Percentiles rank a stretch among this genome's conserved stretches.
These are phyloP conservation scores for Pheosia gnoma DNA, from an alignment of 2,888 invertebrate genomes.

Conservation along the genomic window DNA sequence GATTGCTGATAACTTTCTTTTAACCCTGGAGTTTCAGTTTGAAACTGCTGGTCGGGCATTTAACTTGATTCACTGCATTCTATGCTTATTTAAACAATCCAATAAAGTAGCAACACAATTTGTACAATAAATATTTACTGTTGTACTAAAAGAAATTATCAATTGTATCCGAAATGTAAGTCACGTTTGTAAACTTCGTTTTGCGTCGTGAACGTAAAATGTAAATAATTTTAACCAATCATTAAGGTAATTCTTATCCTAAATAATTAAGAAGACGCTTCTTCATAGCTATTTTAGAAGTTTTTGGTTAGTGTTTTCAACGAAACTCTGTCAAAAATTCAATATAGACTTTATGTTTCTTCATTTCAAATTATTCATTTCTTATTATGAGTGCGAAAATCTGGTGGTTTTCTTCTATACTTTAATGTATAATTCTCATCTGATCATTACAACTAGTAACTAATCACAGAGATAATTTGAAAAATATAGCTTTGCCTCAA, in stretches of 20 bases:
- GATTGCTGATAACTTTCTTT: slow-evolving; percentile 81
- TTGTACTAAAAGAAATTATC: slow-evolving; percentile 12
- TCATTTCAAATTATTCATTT: slow-evolving; percentile 18
- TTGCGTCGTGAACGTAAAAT: slow-evolving; percentile 45
- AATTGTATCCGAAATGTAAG: slow-evolving; percentile 40
- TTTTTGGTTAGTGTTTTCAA: not conserved
- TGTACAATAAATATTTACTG: slow-evolving; percentile 5
- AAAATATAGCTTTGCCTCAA: not conserved
- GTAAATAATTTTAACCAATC: slow-evolving; percentile 33
- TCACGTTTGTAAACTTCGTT: slow-evolving; percentile 58
- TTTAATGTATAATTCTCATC: too few relatives aligned
- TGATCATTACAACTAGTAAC: not conserved
- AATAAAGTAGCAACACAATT: not conserved
- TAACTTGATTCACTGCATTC: slow-evolving; percentile 33
- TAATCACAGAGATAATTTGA: not conserved
- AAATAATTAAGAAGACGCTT: slow-evolving; percentile 26
- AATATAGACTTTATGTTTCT: not conserved
- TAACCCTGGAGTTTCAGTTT: slow-evolving; percentile 68
- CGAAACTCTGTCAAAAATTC: slow-evolving; percentile 10
- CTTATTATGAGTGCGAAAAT: not conserved
- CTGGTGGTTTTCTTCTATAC: too few relatives aligned
- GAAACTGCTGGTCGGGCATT: slow-evolving; percentile 46
- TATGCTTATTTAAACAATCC: slow-evolving; percentile 4
- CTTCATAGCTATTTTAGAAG: not conserved
- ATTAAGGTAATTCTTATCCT: slow-evolving; percentile 32